Evolutionary conservation across 2,113 vertebrate species (phyloP).

Genomic region (Noturus placidus): DNA sequence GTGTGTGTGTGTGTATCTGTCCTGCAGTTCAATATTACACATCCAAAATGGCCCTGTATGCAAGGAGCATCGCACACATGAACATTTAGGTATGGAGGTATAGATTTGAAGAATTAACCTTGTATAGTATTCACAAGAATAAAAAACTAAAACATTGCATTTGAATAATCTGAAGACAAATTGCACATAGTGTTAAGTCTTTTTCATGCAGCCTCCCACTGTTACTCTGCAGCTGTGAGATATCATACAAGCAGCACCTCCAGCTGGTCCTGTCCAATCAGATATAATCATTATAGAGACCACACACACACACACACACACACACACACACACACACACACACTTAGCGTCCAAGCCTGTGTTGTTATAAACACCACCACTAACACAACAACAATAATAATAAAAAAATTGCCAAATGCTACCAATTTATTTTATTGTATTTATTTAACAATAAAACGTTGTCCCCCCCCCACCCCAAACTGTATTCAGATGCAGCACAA

Average conservation of each 20-base stretch:
- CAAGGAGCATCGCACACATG: not conserved
- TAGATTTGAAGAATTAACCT: not conserved
- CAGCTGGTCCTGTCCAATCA: conserved; percentile 12
- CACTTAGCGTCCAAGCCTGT: not conserved
- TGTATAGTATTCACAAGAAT: not conserved
- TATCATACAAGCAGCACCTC: conserved; percentile 32
- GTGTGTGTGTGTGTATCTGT: not conserved
- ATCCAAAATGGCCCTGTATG: not conserved
- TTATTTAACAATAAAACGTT: no score
- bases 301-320: conserved; percentile 2
- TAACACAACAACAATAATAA: not conserved
- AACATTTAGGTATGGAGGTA: not conserved
- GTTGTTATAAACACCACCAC: not conserved
- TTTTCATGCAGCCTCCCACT: not conserved
- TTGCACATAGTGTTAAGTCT: not conserved
- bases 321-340: not conserved
- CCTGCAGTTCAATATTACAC: not conserved
- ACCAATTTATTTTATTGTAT: no score
- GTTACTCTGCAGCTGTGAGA: conserved; percentile 5
- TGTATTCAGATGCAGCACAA: not conserved
- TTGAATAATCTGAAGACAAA: not conserved
- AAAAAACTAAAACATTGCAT: not conserved
- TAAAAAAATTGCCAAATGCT: not conserved
- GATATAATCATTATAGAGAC: conserved; percentile 24
- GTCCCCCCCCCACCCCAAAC: no score